These are phyloP conservation scores for Xiphophorus maculatus DNA, from an alignment of 2,113 vertebrate species.

Conservation along the genomic window DNA sequence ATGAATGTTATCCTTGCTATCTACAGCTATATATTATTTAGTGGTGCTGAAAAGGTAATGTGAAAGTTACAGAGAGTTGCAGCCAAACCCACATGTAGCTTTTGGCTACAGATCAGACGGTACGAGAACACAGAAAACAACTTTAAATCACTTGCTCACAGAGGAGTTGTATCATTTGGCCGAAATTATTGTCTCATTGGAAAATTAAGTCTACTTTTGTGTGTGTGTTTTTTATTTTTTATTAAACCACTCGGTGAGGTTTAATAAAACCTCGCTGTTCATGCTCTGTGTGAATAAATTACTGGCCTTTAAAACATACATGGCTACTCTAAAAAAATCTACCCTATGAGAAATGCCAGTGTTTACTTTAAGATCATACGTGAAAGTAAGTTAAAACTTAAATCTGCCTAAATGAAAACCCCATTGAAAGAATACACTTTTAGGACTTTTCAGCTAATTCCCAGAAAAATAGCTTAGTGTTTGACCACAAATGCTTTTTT, in stretches of 20 bases:
- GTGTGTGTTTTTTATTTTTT: background rate
- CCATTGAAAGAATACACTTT: too few relatives aligned
- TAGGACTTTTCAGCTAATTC: too few relatives aligned
- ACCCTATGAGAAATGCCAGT: too few relatives aligned
- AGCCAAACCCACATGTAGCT: background rate
- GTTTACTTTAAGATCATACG: too few relatives aligned
- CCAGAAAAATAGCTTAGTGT: too few relatives aligned
- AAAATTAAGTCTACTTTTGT: background rate
- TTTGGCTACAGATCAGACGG: background rate
- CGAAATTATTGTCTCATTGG: background rate
- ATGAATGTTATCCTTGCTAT: background rate
- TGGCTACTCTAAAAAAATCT: too few relatives aligned
- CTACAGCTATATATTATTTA: constrained; percentile 14
- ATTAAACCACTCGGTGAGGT: background rate
- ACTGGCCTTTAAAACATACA: too few relatives aligned
- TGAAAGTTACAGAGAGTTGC: constrained; percentile 13
- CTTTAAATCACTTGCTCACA: background rate
- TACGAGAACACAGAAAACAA: background rate
- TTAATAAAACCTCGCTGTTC: too few relatives aligned
- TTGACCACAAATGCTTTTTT: too few relatives aligned
- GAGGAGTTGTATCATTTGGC: background rate
- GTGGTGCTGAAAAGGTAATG: constrained; percentile 12
- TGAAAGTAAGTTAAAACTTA: too few relatives aligned
- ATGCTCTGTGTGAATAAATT: too few relatives aligned
- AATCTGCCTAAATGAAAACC: too few relatives aligned